These are phyloP conservation scores for Petrophora chlorosata DNA, from an alignment of 2,888 invertebrate genomes.

Conservation along the genomic window DNA sequence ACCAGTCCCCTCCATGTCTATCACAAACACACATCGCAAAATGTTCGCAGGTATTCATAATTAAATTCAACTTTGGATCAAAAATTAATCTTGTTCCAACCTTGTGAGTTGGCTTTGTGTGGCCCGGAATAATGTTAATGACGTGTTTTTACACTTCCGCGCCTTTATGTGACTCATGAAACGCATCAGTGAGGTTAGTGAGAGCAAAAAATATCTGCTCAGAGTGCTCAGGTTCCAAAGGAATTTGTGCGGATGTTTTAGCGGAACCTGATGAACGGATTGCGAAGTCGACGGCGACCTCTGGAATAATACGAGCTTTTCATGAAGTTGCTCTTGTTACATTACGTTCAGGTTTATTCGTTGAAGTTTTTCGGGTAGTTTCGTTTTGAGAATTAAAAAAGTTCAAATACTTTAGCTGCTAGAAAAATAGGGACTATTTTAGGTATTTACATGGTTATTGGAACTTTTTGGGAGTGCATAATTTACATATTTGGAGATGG, in stretches of 20 bases:
- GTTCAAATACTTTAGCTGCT: no score
- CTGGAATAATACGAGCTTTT: no score
- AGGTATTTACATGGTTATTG: no score
- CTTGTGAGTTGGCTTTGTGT: conserved; percentile 18
- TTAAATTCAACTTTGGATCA: conserved; percentile 38
- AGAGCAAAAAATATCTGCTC: conserved; percentile 6
- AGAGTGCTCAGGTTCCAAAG: conserved; percentile 1
- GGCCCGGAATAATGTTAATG: conserved; percentile 17
- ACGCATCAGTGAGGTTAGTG: background rate
- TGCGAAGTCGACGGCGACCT: no score
- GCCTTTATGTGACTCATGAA: conserved; percentile 1
- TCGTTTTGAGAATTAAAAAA: no score
- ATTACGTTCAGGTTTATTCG: no score
- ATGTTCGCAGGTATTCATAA: conserved; percentile 47
- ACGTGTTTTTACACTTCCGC: conserved; percentile 15
- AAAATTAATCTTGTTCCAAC: conserved; percentile 27
- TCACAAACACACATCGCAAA: conserved; percentile 37
- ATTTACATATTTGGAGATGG: no score
- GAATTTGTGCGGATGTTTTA: background rate
- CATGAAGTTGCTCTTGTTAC: no score
- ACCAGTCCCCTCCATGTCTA: background rate
- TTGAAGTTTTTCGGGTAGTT: no score
- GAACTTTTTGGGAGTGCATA: no score
- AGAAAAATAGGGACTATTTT: no score
- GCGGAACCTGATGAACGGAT: no score